Evolutionary conservation across 2,888 invertebrate genomes (phyloP), one percentile per base, ranked within the genome.

Genomic region (Coecobrya sp.): DNA sequence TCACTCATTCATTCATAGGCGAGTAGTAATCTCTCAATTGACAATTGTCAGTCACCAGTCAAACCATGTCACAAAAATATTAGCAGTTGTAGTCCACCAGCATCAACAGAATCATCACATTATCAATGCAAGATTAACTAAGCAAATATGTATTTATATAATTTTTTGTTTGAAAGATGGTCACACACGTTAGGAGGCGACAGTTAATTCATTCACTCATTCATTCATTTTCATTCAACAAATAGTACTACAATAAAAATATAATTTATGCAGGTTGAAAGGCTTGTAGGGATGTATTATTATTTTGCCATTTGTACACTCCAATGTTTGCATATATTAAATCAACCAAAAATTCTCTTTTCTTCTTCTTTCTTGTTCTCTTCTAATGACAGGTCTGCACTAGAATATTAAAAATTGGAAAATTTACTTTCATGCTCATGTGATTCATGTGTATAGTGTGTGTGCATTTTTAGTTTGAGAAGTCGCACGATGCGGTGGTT

Each of bases 351-450:
- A 73, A 73, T 25, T 73, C 70, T 36, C 42, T 19, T 73, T 73
- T 42, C 19, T 42, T 19, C 19, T 8, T n/a, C 36, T 42, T 42
- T 68, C 65, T 73, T 73, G 22, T 73, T 73, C 70, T 73, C 42
- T 42, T 42, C 42, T 73, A 73, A 73, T 73, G 70, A 73, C 70
- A 73, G 70, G 70, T 73, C 52, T 82, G 82, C 84, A 86, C 86
- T 73, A 70, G 70, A 86, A 86, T 86, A 86, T 86, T 86, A 86
- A 76, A 76, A 76, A 59, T 88, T n/a, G 65, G 65, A 45, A 65
- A 88, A 65, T 88, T 88, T 49, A 65, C 59, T 88, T 81, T 36
- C 79, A 11, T 79, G 68, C n/a, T 27, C 65, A 27, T 27, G 36
- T 16, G 4, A 42, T 19, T 27, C 70, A 42, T 42, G 42, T 73